Conservation (phyloP, 1,140 invertebrate genomes). For the Formica selysi region DNA sequence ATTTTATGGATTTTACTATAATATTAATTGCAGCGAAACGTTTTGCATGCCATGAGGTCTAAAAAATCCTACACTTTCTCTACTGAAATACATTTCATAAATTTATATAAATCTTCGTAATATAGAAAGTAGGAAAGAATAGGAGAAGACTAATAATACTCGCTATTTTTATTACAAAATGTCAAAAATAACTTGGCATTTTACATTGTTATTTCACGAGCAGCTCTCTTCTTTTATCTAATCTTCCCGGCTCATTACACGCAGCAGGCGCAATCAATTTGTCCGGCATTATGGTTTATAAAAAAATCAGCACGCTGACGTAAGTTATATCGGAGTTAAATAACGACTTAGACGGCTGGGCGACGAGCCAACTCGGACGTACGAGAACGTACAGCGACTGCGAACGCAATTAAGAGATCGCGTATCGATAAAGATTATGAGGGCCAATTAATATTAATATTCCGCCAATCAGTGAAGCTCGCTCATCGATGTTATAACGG, state of each 20-base stretch:
- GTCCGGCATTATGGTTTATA: constrained; percentile 50
- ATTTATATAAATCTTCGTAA: background rate
- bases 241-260: constrained; percentile 22
- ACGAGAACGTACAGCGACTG: background rate
- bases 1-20: background rate
- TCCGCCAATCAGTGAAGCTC: constrained; percentile 10
- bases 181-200: constrained; percentile 13
- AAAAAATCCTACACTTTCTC: background rate
- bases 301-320: constrained; percentile 48
- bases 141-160: background rate
- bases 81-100: background rate
- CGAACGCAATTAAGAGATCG: constrained; percentile 54
- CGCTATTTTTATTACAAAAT: background rate
- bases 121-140: background rate
- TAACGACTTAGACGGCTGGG: constrained; percentile 40
- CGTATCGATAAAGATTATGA: constrained; percentile 24
- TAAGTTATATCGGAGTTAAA: constrained; percentile 33
- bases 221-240: constrained; percentile 31
- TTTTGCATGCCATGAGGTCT: background rate
- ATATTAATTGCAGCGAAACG: constrained; percentile 3
- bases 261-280: constrained; percentile 27
- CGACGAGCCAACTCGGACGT: background rate
- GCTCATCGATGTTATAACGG: constrained; percentile 5
- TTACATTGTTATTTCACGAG: constrained; percentile 10
- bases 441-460: constrained; percentile 51